These are phyloP conservation scores for Pagrus major DNA, from an alignment of 2,113 vertebrate species.

Conservation along the genomic window DNA sequence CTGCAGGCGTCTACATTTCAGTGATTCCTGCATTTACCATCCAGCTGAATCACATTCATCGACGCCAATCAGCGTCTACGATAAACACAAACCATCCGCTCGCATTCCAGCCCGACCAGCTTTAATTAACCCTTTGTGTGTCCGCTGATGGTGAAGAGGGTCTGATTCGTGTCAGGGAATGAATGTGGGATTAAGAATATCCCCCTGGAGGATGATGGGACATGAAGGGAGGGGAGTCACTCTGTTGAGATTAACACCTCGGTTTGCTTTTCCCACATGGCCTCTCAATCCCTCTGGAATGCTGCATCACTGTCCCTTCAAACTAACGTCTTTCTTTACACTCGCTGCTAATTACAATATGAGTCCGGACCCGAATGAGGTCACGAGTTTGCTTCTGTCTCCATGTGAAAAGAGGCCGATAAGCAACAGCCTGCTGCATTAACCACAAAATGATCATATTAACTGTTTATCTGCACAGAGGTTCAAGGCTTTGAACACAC, in stretches of 20 bases:
- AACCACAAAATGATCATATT: background rate
- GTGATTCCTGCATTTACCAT: background rate
- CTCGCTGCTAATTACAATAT: slow-evolving; percentile 36
- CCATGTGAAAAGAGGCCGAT: background rate
- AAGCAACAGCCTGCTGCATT: background rate
- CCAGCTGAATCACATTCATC: background rate
- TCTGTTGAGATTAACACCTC: slow-evolving; percentile 71
- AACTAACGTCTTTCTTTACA: slow-evolving; percentile 56
- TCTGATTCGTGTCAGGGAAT: slow-evolving; percentile 37
- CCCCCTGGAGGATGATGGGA: slow-evolving; percentile 50
- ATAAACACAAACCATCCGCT: background rate
- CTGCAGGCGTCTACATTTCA: background rate
- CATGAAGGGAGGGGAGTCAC: slow-evolving; percentile 50
- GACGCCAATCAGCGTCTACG: background rate
- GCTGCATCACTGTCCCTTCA: slow-evolving; percentile 56
- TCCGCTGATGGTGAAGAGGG: slow-evolving; percentile 13
- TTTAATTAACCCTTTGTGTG: slow-evolving; percentile 67
- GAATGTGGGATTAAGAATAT: slow-evolving; percentile 67
- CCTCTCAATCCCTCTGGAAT: slow-evolving; percentile 72
- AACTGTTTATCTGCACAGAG: too few relatives aligned
- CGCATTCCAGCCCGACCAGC: slow-evolving; percentile 48
- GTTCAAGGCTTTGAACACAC: background rate
- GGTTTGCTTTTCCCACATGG: slow-evolving; percentile 76
- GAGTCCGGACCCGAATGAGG: background rate
- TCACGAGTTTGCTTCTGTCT: slow-evolving; percentile 7